Base-by-base conservation (phyloP, 30 jellyfish, hydroid and myxozoan genomes). In the Phacellophora camtschatica region DNA sequence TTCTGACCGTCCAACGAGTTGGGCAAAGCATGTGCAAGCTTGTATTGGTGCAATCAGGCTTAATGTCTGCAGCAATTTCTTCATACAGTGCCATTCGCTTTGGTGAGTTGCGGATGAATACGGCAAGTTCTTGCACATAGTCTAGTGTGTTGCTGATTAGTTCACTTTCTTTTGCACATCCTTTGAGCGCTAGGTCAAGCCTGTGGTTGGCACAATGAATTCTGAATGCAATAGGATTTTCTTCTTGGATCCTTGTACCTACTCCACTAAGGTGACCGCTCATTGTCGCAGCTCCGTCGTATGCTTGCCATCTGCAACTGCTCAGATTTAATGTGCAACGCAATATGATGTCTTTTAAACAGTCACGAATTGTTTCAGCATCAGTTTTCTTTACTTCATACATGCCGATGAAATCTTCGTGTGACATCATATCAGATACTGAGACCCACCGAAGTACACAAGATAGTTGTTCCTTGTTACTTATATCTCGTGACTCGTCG, bases 281-380 rank as follows among this genome's bases (percentile, higher is more conserved):
- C 83, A 68, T 37, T 68, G 83, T 45, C 25, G 83, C 83, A 39
- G 83, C 83, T 39, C 83, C 83, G 45, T 67, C 82, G 25, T 67
- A 67, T 9, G 82, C 82, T 13, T 67, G 82, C 82, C 65, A 67
- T 42, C 82, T 67, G 82, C 66, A 36, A 66, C 42, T 66, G 57
- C 42, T 66, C 18, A 67, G 82, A 22, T 18, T 30, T 36, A 67
- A 66, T 36, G 37, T 41, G 66, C 82, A 67, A 18, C 82, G 37
- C 32, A 67, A 43, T 65, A 67, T 65, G 20, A 67, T 41, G 42
- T 67, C 78, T 30, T 64, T 64, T 57, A 64, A 20, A 64, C 78
- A 64, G 78, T 64, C 30, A 7, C 59, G 15, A 64, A 64, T 34
- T 64, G 58, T 23, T 64, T 35, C 66, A 36, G 82, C 82, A 67